Evolutionary conservation across 2,113 vertebrate species (phyloP).

Genomic region (Solea solea): DNA sequence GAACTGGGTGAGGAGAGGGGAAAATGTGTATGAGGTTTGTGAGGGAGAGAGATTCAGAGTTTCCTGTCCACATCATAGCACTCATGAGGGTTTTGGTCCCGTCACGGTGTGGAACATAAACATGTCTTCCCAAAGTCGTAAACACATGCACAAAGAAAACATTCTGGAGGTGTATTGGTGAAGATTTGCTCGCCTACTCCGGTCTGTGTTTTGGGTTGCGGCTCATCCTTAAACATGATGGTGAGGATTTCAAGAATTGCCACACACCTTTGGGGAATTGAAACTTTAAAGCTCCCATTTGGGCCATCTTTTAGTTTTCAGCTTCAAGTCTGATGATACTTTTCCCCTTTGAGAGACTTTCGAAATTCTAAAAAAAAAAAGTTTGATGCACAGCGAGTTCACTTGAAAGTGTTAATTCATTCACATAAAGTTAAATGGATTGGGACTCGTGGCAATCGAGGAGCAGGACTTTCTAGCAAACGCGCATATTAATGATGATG

Average conservation of each 20-base stretch:
- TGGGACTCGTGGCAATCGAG: slow-evolving; percentile 5
- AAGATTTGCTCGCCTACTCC: slow-evolving; percentile 24
- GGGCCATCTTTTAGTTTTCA: background rate
- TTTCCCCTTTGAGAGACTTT: slow-evolving; percentile 3
- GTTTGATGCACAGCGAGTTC: slow-evolving; percentile 3
- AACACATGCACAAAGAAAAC: slow-evolving; percentile 52
- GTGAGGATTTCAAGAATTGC: slow-evolving; percentile 21
- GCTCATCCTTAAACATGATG: slow-evolving; percentile 19
- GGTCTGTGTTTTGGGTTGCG: slow-evolving; percentile 9
- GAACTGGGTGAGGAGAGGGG: slow-evolving; percentile 46
- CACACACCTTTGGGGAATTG: background rate
- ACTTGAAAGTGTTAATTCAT: slow-evolving; percentile 15
- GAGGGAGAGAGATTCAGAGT: slow-evolving; percentile 65
- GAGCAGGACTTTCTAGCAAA: slow-evolving; percentile 44
- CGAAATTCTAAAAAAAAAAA: background rate
- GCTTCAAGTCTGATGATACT: slow-evolving; percentile 1
- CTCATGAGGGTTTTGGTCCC: slow-evolving; percentile 63
- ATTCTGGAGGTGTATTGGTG: slow-evolving; percentile 27
- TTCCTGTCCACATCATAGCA: slow-evolving; percentile 67
- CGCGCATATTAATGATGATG: slow-evolving; percentile 63
- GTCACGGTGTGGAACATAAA: slow-evolving; percentile 62
- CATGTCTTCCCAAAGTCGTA: slow-evolving; percentile 49
- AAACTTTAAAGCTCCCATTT: slow-evolving; percentile 1
- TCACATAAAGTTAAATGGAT: slow-evolving; percentile 29
- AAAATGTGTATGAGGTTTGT: slow-evolving; percentile 64